Conservation (phyloP, 2,888 invertebrate species). For the Chrysodeixis includens region DNA sequence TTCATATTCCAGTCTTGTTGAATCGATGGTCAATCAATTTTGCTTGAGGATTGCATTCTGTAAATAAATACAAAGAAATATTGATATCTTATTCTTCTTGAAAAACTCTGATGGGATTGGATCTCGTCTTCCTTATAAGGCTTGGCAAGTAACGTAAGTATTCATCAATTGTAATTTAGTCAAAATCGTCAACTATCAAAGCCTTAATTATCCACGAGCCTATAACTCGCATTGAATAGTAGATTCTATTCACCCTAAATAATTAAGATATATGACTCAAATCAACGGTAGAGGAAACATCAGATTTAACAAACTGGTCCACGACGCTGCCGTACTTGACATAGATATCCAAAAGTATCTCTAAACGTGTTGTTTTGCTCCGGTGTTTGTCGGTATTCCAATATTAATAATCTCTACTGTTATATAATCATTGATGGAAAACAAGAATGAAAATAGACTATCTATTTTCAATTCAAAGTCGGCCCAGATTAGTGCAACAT, state of each 20-base stretch:
- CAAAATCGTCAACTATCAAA: too few species aligned
- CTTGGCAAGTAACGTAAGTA: too few species aligned
- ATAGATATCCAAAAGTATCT: constrained; percentile 52
- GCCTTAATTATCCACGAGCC: neutral
- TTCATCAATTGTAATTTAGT: too few species aligned
- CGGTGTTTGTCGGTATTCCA: constrained; percentile 45
- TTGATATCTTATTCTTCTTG: too few species aligned
- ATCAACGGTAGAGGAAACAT: constrained; percentile 5
- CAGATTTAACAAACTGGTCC: constrained; percentile 30
- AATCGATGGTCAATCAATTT: too few species aligned
- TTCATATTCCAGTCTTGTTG: too few species aligned
- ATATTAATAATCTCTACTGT: constrained; percentile 39
- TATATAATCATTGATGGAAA: constrained; percentile 49
- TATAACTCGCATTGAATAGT: too few species aligned
- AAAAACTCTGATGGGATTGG: too few species aligned
- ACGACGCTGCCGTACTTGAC: constrained; percentile 61
- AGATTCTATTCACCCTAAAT: too few species aligned
- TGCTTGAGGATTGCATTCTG: too few species aligned
- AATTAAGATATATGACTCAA: neutral
- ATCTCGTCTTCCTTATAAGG: too few species aligned
- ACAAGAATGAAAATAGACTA: constrained; percentile 35
- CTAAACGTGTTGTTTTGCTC: constrained; percentile 58
- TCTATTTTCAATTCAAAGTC: constrained; percentile 48
- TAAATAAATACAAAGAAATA: too few species aligned
- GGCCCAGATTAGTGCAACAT: constrained; percentile 11